Conservation (phyloP, 2,888 invertebrate genomes). For the Hyppa rectilinea region DNA sequence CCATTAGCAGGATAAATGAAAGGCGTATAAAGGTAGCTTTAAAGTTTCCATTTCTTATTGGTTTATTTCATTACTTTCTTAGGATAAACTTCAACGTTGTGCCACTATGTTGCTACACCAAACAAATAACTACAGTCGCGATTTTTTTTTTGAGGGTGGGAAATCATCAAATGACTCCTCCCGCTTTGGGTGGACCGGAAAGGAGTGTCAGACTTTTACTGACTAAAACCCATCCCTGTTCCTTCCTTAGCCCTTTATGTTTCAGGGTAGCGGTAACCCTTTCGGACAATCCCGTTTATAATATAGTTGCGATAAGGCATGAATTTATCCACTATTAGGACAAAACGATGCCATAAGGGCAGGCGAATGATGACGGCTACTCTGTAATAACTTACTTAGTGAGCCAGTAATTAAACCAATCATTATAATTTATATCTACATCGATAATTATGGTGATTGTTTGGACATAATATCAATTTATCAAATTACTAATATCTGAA, state of each 20-base stretch:
- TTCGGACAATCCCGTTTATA: too few relatives aligned
- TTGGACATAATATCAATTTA: constrained; percentile 11
- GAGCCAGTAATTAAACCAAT: background rate
- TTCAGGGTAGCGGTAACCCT: too few relatives aligned
- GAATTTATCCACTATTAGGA: background rate
- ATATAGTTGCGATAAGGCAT: background rate
- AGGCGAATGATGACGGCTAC: too few relatives aligned
- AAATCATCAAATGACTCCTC: too few relatives aligned
- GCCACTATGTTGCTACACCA: background rate
- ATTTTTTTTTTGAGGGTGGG: too few relatives aligned
- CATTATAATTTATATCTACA: background rate
- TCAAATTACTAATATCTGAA: constrained; percentile 13
- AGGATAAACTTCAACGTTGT: background rate
- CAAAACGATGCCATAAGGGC: background rate
- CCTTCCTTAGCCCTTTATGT: too few relatives aligned
- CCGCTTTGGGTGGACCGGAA: too few relatives aligned
- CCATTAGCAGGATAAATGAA: background rate
- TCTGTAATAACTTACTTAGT: background rate
- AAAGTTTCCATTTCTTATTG: constrained; percentile 12
- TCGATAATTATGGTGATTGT: too few relatives aligned
- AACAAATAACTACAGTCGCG: background rate
- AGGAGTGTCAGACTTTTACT: too few relatives aligned
- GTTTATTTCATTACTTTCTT: background rate
- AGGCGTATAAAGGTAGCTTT: background rate
- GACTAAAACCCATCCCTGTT: too few relatives aligned